Evolutionary conservation across 1,140 invertebrate species (phyloP).

Genomic region (Eueides isabella): DNA sequence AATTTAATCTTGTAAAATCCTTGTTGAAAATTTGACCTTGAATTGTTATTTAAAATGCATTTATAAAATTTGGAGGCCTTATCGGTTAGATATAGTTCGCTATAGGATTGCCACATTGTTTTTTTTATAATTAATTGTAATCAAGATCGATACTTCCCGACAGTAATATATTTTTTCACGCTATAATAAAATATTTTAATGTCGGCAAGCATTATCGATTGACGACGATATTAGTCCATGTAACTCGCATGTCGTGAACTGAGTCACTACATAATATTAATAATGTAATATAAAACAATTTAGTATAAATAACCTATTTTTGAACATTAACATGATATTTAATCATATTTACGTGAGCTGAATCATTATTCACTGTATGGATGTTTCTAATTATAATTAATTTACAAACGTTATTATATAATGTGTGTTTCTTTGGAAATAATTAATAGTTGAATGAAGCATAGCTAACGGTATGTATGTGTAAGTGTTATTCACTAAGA

Average conservation of each 20-base stretch:
- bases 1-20: not conserved
- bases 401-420: not conserved
- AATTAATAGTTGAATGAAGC: slow-evolving; percentile 17
- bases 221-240: no score
- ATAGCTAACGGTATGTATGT: not conserved
- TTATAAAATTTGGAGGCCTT: not conserved
- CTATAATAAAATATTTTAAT: no score
- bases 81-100: not conserved
- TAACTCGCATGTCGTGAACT: no score
- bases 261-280: no score
- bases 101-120: not conserved
- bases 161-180: no score
- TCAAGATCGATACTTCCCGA: no score
- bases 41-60: not conserved
- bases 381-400: not conserved
- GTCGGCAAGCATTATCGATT: no score
- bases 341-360: not conserved
- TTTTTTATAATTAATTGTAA: no score
- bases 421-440: slow-evolving; percentile 8
- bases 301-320: no score
- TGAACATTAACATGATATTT: not conserved
- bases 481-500: not conserved
- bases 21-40: not conserved
- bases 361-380: not conserved
- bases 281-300: no score